These are phyloP conservation scores for Eurois occulta DNA, from an alignment of 2,888 invertebrate species.

Conservation along the genomic window DNA sequence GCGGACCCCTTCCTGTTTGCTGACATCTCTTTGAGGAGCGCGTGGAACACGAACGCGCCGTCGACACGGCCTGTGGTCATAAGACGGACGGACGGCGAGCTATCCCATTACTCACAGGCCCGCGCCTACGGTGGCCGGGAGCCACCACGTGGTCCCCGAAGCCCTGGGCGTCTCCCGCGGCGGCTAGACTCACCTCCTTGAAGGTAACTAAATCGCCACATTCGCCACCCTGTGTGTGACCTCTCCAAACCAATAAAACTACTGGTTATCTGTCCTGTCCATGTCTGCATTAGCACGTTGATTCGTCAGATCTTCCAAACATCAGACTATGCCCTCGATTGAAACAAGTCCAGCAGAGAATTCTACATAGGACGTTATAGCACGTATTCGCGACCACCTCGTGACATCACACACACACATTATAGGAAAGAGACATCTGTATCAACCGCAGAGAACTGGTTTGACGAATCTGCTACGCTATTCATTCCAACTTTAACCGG, in stretches of 20 bases:
- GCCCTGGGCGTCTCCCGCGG: no score
- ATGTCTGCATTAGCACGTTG: no score
- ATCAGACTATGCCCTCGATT: background rate
- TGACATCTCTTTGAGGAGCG: no score
- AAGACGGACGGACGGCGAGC: no score
- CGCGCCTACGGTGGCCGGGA: no score
- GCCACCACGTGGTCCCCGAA: no score
- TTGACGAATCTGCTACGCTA: background rate
- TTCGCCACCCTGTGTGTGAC: background rate
- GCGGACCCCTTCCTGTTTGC: no score
- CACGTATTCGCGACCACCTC: background rate
- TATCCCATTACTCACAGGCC: no score
- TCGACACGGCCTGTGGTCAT: no score
- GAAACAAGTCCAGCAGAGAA: background rate
- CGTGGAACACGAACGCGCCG: no score
- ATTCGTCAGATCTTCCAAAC: background rate
- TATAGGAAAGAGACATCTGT: constrained; percentile 41
- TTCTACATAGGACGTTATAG: background rate
- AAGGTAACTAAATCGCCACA: background rate
- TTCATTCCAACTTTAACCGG: background rate
- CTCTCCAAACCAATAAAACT: background rate
- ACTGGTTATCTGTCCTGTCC: no score
- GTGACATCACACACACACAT: background rate
- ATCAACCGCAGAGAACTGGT: constrained; percentile 15
- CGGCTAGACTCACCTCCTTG: background rate